Base-by-base conservation (phyloP, 2,113 vertebrate genomes). In the Brachirus orientalis region DNA sequence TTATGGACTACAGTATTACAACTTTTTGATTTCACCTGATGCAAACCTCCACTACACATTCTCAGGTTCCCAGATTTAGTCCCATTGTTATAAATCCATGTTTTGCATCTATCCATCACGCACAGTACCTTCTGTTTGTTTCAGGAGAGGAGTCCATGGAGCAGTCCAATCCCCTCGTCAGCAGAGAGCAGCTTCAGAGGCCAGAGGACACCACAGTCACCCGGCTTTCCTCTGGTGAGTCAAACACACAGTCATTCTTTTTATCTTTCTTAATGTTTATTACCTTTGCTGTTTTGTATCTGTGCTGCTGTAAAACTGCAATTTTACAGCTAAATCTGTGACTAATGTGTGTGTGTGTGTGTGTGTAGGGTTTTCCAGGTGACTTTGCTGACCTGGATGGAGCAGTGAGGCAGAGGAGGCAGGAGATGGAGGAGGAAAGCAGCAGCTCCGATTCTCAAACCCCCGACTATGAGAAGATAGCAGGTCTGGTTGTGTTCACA, bases 401-500 rank as follows among this genome's bases (percentile, higher is more conserved):
- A 77, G 90, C 93, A 10, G 85, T 94, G 44, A 89, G 75, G 16
- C 91, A 90, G 44, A 88, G 90, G 50, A 91, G 93, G 60, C 91
- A 91, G 75, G 94, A 94, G 35, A 84, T 93, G 75, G 95, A 95
- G 78, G 95, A 95, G 78, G 96, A 95, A 54, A 97, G 94, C 77
- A 98, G 95, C 88, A 98, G 96, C 72, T 96, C 96, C 11, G 96
- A 96, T 40, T 98, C 95, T 8, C 96, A 96, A 77, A 95, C 93
- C 2, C 94, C 93, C 1, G 95, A 96, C 68, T 91, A 94, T 0
- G 92, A 96, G 54, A 95, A 95, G 82, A 93, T 93, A 3, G 82
- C 93, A 88, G 95, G 97, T 98, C 17, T 17, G 14, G 16, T n/a
- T 52, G 13, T 22, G 50, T 52, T 28, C 28, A 11, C 46, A 20